A percentile compares a stretch with the other conserved stretches of the same genome.
Evolutionary conservation across 2,888 invertebrate genomes (phyloP).

Genomic region (Synergus japonicus): DNA sequence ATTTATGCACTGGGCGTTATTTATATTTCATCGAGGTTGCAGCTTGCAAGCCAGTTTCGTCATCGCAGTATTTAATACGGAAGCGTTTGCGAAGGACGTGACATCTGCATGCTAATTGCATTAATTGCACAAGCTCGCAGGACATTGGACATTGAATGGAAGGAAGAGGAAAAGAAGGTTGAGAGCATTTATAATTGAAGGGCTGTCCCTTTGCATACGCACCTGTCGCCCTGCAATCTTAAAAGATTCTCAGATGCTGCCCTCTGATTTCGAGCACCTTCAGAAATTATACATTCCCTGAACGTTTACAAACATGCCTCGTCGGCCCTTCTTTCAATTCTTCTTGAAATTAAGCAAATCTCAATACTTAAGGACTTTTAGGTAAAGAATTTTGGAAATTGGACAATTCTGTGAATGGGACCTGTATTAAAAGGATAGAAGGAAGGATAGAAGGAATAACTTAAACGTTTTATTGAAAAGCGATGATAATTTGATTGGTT

Average conservation of each 20-base stretch:
- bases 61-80: conserved; percentile 27
- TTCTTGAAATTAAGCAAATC: conserved; percentile 2
- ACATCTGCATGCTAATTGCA: conserved; percentile 39
- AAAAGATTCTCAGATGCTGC: conserved; percentile 36
- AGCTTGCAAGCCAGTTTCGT: conserved; percentile 30
- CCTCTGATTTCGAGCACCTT: conserved; percentile 16
- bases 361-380: not conserved
- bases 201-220: conserved; percentile 10
- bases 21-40: conserved; percentile 26
- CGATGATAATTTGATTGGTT: conserved; percentile 2
- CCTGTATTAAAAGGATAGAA: not conserved
- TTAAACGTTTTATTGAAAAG: not conserved
- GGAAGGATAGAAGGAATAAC: not conserved
- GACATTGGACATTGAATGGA: conserved; percentile 15
- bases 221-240: conserved; percentile 38
- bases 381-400: not conserved
- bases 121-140: conserved; percentile 31
- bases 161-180: not conserved
- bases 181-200: conserved; percentile 35
- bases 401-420: not conserved
- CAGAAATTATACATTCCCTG: conserved; percentile 4
- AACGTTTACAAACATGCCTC: conserved; percentile 10
- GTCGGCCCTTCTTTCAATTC: conserved; percentile 23
- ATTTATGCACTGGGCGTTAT: conserved; percentile 21
- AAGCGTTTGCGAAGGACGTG: conserved; percentile 31